Base-by-base conservation (phyloP, 2,888 invertebrate species). In the Sphecodes monilicornis region DNA sequence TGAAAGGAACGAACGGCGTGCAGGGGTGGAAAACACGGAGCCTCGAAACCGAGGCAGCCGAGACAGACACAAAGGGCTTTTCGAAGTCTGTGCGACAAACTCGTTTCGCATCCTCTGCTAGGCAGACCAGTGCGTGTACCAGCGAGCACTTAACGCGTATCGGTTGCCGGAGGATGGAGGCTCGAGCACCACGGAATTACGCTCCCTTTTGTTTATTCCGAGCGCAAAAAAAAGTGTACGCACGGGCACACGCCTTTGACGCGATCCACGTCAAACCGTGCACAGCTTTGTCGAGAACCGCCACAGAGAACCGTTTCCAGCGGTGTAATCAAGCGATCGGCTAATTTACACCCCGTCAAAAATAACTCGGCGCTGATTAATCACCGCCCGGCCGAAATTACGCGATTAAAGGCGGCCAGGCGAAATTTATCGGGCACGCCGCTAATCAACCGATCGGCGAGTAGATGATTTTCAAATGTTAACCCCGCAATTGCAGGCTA, bases 1-100 rank as follows among this genome's bases (percentile, higher is more conserved):
- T 16, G 66, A 46, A 46, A 36, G 32, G 36, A 22, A 32, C 1
- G 18, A 18, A 32, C 6, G 32, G 8, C 18, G 83, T n/a, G 64
- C 72, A 82, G 78, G 74, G 88, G 78, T 84, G 88, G 90, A 86
- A 50, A 50, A 88, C 85, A 78, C 80, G 77, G 88, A 80, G 83
- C 68, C 77, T 64, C 57, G 32, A 22, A 60, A 41, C 64, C 29
- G 50, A 22, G 26, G 76, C 64, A 80, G 66, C 72, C 76, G 41
- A 76, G 50, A 32, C 82, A 72, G 80, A 85, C 77, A 77, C 85
- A 82, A 85, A 85, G 80, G 84, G 82, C 82, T 88, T 89, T 88
- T 54, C 79, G 54, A 43, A 32, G 73, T 32, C 81, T 80, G 64
- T 10, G 36, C 84, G 79, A 70, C 68, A 85, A 68, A 79, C 81